phyloP scores from a whole-genome alignment of 2,888 invertebrate genomes.

The Cepaea hortensis region DNA sequence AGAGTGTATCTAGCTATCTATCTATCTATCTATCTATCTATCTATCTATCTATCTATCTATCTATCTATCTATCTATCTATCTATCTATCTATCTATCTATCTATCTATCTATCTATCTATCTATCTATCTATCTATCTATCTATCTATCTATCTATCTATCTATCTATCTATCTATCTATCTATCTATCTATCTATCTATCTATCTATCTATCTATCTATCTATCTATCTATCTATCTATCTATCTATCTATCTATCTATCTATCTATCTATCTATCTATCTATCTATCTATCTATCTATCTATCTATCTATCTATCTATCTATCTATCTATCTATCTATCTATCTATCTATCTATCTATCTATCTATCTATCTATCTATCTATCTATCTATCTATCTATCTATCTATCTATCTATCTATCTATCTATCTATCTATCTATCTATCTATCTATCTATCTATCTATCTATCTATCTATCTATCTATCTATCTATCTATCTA shows the following conservation, averaged over 20 bases:
- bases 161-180: no score
- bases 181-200: no score
- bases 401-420: conserved; percentile 31
- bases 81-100: neutral
- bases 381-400: conserved; percentile 29
- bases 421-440: conserved; percentile 31
- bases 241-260: no score
- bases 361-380: conserved; percentile 12
- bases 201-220: no score
- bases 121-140: no score
- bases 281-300: neutral
- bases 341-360: neutral
- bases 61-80: conserved; percentile 5
- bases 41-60: conserved; percentile 14
- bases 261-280: no score
- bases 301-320: neutral
- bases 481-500: conserved; percentile 6
- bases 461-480: conserved; percentile 23
- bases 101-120: no score
- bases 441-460: conserved; percentile 29
- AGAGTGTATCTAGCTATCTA: conserved; percentile 3
- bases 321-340: no score
- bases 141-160: no score
- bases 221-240: no score
- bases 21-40: conserved; percentile 19